A percentile compares a stretch with the other conserved stretches of the same genome.
Conservation (phyloP, 2,888 invertebrate genomes). For the Opisthograptis luteolata region DNA sequence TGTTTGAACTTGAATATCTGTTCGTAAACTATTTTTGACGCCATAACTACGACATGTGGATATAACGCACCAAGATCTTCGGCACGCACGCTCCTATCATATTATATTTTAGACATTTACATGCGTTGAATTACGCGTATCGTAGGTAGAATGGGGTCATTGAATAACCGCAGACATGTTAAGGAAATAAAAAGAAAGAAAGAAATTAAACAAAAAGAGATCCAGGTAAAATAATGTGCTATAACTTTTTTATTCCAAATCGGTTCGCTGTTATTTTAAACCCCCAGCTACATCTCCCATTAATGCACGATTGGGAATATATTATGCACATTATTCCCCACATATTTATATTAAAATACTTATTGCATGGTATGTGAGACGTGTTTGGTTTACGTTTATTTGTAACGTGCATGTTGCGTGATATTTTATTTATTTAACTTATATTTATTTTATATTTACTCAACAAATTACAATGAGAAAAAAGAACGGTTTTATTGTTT, state of each 20-base stretch:
- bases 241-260: no score
- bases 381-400: constrained; percentile 10
- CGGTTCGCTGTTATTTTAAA: neutral
- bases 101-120: constrained; percentile 26
- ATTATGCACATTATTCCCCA: neutral
- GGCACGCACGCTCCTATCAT: constrained; percentile 56
- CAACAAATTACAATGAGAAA: constrained; percentile 33
- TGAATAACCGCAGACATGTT: neutral
- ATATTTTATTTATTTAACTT: constrained; percentile 9
- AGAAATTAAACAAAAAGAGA: no score
- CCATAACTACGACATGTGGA: constrained; percentile 64
- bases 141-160: constrained; percentile 5
- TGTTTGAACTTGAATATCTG: constrained; percentile 44
- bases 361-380: constrained; percentile 17
- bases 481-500: constrained; percentile 38
- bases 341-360: neutral
- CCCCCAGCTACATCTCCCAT: neutral
- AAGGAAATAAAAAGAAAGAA: neutral
- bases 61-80: constrained; percentile 59
- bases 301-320: constrained; percentile 3
- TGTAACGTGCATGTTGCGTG: constrained; percentile 18
- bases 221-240: no score
- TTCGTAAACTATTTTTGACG: constrained; percentile 57
- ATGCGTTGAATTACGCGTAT: constrained; percentile 5
- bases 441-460: constrained; percentile 3